These are phyloP conservation scores for Tychaedon coryphoeus DNA, from an alignment of 2,113 vertebrate genomes.

Conservation along the genomic window DNA sequence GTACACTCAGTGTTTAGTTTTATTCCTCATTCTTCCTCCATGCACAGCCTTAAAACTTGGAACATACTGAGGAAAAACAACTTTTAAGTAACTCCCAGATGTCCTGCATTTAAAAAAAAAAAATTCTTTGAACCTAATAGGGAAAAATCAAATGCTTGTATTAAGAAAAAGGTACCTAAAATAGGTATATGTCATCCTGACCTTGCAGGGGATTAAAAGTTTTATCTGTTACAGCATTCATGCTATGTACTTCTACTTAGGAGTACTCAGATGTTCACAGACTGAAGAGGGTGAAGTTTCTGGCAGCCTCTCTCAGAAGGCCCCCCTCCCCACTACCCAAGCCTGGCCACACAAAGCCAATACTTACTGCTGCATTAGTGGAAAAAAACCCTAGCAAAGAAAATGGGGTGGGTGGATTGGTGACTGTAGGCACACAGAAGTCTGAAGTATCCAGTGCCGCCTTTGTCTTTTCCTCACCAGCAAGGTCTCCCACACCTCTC, in stretches of 20 bases:
- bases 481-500: background rate
- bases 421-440: background rate
- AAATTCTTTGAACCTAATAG: background rate
- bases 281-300: background rate
- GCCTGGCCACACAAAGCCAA: accelerated
- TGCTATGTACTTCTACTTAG: background rate
- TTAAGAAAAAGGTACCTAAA: background rate
- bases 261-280: background rate
- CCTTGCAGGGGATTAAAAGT: background rate
- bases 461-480: background rate
- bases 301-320: background rate
- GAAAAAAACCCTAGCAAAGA: background rate
- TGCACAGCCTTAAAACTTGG: background rate
- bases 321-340: background rate
- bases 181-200: background rate
- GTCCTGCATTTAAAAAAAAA: background rate
- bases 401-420: background rate
- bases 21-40: background rate
- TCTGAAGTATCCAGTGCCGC: background rate
- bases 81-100: background rate
- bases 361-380: background rate
- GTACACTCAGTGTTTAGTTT: background rate
- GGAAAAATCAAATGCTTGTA: background rate
- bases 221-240: background rate
- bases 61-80: background rate